A percentile compares a stretch with the other conserved stretches of the same genome.
These are phyloP conservation scores for Ciconia nigra DNA, from an alignment of 2,797 vertebrate species.

Conservation along the genomic window DNA sequence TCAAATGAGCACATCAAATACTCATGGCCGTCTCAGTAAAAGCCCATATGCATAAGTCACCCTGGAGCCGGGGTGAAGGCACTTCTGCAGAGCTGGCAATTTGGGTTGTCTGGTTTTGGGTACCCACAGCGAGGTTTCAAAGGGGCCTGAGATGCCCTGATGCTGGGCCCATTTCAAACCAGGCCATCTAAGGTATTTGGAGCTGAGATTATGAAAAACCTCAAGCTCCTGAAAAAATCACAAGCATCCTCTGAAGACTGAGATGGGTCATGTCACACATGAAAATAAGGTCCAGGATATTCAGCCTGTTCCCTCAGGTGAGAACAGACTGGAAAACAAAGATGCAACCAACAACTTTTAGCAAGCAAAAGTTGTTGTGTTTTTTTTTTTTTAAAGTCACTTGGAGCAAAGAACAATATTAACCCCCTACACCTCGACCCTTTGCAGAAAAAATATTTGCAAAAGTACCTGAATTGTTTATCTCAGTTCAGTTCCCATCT, in stretches of 20 bases:
- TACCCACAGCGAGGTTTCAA: not conserved
- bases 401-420: not conserved
- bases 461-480: not conserved
- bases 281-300: not conserved
- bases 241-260: not conserved
- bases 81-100: not conserved
- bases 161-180: not conserved
- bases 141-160: not conserved
- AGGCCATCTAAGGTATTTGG: not conserved
- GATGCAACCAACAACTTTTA: not conserved
- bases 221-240: not conserved
- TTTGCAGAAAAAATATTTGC: not conserved
- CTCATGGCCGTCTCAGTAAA: not conserved
- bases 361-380: not conserved
- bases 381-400: not conserved
- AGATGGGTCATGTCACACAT: not conserved
- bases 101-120: not conserved
- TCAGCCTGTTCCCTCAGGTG: not conserved
- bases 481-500: not conserved
- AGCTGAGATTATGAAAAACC: not conserved
- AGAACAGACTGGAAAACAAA: not conserved
- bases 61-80: not conserved
- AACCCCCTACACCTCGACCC: not conserved
- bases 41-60: fast-evolving
- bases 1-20: not conserved